Conservation (phyloP, 1,140 invertebrate species). For the Doryteuthis pealeii region DNA sequence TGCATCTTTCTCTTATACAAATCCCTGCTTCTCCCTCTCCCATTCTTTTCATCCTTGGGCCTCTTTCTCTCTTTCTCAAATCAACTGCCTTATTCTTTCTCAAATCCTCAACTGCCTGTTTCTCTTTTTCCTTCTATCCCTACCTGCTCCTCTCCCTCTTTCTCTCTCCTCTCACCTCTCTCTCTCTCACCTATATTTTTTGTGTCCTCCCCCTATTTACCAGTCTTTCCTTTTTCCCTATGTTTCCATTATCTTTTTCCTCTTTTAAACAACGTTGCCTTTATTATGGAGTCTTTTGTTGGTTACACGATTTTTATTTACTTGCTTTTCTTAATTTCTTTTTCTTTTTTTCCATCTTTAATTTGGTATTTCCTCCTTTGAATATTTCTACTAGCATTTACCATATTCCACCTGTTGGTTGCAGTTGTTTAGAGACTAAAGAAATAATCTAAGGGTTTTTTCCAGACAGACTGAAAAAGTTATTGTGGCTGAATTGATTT, state of each 20-base stretch:
- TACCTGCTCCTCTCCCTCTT: background rate
- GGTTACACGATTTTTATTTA: no score
- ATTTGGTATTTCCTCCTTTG: background rate
- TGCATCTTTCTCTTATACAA: background rate
- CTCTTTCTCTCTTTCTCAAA: background rate
- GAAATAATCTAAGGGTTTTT: no score
- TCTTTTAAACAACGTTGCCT: no score
- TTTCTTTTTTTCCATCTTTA: no score
- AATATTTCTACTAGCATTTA: no score
- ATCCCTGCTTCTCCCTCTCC: background rate
- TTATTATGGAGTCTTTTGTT: no score
- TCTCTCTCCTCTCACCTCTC: background rate
- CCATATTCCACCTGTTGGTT: no score
- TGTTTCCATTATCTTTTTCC: background rate
- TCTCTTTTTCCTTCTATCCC: background rate
- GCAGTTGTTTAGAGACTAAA: no score
- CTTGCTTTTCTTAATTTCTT: background rate
- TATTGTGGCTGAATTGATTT: no score
- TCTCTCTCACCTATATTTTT: background rate
- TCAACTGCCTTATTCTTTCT: background rate
- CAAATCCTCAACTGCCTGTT: background rate
- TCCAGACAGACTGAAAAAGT: no score
- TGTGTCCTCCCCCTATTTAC: background rate
- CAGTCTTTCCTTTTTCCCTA: background rate
- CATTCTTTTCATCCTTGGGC: background rate